These are phyloP conservation scores for Cichladusa arquata DNA, from an alignment of 2,113 vertebrate genomes.

Conservation along the genomic window DNA sequence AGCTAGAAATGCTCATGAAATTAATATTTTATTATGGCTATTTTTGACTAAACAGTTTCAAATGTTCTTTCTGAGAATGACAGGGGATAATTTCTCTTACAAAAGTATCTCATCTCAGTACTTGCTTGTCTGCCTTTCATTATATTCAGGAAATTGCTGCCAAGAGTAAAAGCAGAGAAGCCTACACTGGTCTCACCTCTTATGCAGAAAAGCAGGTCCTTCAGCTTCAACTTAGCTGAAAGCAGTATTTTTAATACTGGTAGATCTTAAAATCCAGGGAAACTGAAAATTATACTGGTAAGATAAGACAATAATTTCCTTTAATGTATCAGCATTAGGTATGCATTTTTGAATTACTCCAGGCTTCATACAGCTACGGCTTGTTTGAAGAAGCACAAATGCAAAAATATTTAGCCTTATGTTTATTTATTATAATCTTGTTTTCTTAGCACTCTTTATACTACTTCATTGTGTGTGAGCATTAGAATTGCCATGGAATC, in stretches of 20 bases:
- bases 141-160: not conserved
- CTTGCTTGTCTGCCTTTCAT: not conserved
- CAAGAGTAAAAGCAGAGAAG: not conserved
- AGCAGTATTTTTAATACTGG: not conserved
- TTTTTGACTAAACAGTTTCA: not conserved
- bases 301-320: not conserved
- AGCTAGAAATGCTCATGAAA: not conserved
- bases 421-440: constrained; percentile 45
- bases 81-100: not conserved
- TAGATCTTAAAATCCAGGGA: not conserved
- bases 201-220: not conserved
- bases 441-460: constrained; percentile 32
- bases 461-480: not conserved
- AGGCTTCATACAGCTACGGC: not conserved
- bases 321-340: not conserved
- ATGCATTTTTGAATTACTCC: not conserved
- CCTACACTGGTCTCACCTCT: not conserved
- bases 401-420: constrained; percentile 21
- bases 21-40: not conserved
- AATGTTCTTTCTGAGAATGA: not conserved
- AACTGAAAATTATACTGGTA: not conserved
- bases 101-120: not conserved
- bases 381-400: not conserved
- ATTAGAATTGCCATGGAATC: constrained; percentile 16
- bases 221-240: not conserved